These are phyloP conservation scores for Cantharis rustica DNA, from an alignment of 2,888 invertebrate genomes.

Conservation along the genomic window DNA sequence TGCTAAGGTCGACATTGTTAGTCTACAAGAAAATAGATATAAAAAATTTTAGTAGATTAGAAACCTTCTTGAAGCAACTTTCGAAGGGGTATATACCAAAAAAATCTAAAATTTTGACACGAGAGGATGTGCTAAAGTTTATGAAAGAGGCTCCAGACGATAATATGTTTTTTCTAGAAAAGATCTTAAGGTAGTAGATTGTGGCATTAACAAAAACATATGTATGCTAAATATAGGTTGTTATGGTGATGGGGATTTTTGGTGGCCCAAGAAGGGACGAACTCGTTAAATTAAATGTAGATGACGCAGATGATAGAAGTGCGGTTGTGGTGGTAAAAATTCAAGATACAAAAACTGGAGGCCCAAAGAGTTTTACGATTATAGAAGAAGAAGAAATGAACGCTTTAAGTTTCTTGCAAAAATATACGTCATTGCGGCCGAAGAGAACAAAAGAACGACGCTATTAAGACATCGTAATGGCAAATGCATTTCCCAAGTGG, in stretches of 20 bases:
- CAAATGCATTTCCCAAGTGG: too few species aligned
- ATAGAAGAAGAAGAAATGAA: too few species aligned
- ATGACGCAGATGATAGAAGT: conserved; percentile 31
- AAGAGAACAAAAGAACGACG: too few species aligned
- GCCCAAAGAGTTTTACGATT: conserved; percentile 31
- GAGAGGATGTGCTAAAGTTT: conserved; percentile 30
- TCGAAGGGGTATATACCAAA: conserved; percentile 31
- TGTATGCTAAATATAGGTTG: conserved; percentile 15
- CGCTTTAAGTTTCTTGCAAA: too few species aligned
- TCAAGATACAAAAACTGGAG: conserved; percentile 19
- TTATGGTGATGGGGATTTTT: conserved; percentile 31
- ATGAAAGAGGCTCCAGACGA: conserved; percentile 32
- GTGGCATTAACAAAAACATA: background rate
- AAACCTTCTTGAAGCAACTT: conserved; percentile 31
- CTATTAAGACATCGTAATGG: too few species aligned
- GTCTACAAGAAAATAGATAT: conserved; percentile 32
- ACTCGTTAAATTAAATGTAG: conserved; percentile 23
- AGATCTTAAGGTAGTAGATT: conserved; percentile 8
- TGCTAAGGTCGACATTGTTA: conserved; percentile 28
- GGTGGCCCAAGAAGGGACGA: conserved; percentile 31
- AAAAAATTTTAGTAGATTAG: conserved; percentile 20
- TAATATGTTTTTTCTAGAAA: conserved; percentile 27
- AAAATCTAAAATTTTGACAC: conserved; percentile 34
- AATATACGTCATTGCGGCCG: too few species aligned
- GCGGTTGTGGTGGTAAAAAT: conserved; percentile 27